phyloP scores from a whole-genome alignment of 2,888 invertebrate species.

The Conchocele bisecta region DNA sequence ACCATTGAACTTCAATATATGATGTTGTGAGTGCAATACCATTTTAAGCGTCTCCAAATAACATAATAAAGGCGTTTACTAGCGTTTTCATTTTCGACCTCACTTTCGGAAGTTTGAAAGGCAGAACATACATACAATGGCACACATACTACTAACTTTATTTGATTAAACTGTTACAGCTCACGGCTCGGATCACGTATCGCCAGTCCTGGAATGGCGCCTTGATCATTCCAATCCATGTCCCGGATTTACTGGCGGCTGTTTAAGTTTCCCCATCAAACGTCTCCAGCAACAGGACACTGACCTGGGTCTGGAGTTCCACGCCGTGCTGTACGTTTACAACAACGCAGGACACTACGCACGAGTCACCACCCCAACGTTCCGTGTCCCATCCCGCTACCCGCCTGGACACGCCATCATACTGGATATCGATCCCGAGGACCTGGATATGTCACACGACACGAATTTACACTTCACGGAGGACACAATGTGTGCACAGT shows the following conservation, averaged over 20 bases:
- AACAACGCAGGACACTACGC: slow-evolving; percentile 55
- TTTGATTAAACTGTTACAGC: too few relatives aligned
- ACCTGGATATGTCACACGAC: not conserved
- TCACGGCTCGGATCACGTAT: not conserved
- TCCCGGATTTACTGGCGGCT: slow-evolving; percentile 16
- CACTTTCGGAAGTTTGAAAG: too few relatives aligned
- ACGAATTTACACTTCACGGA: slow-evolving; percentile 23
- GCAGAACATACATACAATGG: too few relatives aligned
- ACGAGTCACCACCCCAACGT: slow-evolving; percentile 12
- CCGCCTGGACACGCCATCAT: slow-evolving; percentile 40
- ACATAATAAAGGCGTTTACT: too few relatives aligned
- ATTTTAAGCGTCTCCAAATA: too few relatives aligned
- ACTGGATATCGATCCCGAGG: slow-evolving; percentile 28
- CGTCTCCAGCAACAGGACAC: slow-evolving; percentile 25
- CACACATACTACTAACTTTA: too few relatives aligned
- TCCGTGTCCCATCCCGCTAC: slow-evolving; percentile 32
- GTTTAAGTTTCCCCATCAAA: slow-evolving; percentile 34
- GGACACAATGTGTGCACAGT: slow-evolving; percentile 22
- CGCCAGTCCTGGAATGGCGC: slow-evolving; percentile 42
- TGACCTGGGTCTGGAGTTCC: slow-evolving; percentile 1
- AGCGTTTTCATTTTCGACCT: too few relatives aligned
- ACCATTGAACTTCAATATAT: too few relatives aligned
- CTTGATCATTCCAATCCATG: slow-evolving; percentile 8
- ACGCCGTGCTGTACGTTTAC: slow-evolving; percentile 32
- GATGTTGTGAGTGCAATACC: too few relatives aligned